Evolutionary conservation across 30 jellyfish, hydroid and myxozoan species (phyloP).

Genomic region (Hydractinia symbiolongicarpus): DNA sequence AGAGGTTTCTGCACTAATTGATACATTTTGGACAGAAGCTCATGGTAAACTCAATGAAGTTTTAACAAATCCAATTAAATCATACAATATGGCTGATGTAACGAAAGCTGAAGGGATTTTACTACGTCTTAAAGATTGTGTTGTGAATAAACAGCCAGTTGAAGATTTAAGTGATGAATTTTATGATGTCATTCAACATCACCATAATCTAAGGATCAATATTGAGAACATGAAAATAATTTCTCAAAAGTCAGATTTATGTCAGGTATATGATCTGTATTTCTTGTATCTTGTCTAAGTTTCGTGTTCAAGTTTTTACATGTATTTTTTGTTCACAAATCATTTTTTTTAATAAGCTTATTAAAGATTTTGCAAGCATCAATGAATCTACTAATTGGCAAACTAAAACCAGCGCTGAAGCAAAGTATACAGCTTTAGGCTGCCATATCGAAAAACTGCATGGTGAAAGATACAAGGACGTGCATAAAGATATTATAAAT

Average conservation of each 20-base stretch:
- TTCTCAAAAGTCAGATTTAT: conserved; percentile 52
- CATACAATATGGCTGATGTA: conserved; percentile 43
- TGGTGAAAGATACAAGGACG: not conserved
- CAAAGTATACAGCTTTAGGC: conserved; percentile 61
- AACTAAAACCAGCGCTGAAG: conserved; percentile 30
- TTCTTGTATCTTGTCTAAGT: too few species aligned
- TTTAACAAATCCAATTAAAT: conserved; percentile 42
- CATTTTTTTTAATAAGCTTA: conserved; percentile 25
- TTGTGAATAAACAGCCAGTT: conserved; percentile 7
- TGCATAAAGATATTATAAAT: not conserved
- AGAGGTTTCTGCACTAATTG: conserved; percentile 38
- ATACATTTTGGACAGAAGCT: conserved; percentile 72
- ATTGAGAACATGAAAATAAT: conserved; percentile 20
- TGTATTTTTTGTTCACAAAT: too few species aligned
- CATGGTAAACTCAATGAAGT: conserved; percentile 55
- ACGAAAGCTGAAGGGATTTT: conserved; percentile 76
- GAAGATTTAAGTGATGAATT: conserved; percentile 14
- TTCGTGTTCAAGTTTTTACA: too few species aligned
- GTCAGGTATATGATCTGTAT: conserved; percentile 46
- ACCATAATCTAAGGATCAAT: not conserved
- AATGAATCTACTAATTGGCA: conserved; percentile 78
- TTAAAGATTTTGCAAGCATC: conserved; percentile 61
- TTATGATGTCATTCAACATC: conserved; percentile 10
- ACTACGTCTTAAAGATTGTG: conserved; percentile 34
- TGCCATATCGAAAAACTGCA: conserved; percentile 36